Evolutionary conservation across 2,888 invertebrate genomes (phyloP), one percentile per base, ranked within the genome.

Genomic region (Macaria notata): DNA sequence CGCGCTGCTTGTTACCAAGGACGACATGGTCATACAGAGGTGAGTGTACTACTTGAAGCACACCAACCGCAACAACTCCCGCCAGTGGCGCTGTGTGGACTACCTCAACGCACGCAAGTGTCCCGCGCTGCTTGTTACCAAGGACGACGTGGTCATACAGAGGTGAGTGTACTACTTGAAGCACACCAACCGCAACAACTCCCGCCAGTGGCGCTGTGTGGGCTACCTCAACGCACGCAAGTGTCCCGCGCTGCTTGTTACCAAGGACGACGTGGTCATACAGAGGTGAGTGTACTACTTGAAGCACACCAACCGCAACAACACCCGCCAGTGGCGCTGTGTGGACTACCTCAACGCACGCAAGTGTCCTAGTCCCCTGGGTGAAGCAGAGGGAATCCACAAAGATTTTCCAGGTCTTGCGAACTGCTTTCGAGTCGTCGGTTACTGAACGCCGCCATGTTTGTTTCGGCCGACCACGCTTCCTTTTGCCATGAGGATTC

Each of bases 61-160:
- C 61, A 80, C 80, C 2, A 87, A 86, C 50, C 64, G 73, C 1
- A 79, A 83, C 59, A 74, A 70, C 33, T 69, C 79, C 30, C 75
- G 85, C 1, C 88, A 88, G 62, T 92, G 91, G 91, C 83, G 90
- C 0, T 92, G 91, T 59, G 84, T 89, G 8, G 88, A 89, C 65
- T 89, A 88, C 61, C 68, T 87, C n/a, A 73, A 68, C 58, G 69
- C 59, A 9, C 56, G 54, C 41, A 84, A 82, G 56, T 92, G 92
- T 68, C 89, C 86, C 0, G 91, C 91, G 0, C 72, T 79, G 42
- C 84, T 88, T 0, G 67, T 88, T 33, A 89, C 90, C 8, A 83
- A 70, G 48, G 79, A 82, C 31, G 84, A 88, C 39, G 66, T 84
- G 0, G 86, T 91, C 9, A 48, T 83, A 41, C 78, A 83, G 41